Evolutionary conservation across 2,797 vertebrate species (phyloP).

Genomic region (Hemibagrus guttatus): DNA sequence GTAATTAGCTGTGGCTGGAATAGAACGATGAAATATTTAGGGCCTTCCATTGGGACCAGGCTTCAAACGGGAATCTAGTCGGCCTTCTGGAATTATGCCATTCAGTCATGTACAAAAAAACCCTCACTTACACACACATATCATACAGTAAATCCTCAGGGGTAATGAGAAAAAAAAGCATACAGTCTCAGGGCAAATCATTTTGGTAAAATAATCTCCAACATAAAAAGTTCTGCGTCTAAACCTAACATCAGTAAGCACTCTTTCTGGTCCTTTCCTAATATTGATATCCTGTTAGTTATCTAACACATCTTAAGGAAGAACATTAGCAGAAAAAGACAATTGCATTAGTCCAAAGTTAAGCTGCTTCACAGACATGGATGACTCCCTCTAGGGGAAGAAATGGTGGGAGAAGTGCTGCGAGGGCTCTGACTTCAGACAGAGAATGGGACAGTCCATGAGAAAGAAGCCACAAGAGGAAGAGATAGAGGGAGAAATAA

Average conservation of each 20-base stretch:
- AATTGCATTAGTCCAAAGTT: conserved; percentile 32
- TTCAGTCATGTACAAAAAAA: conserved; percentile 28
- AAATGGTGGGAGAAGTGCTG: conserved; percentile 31
- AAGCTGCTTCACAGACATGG: conserved; percentile 19
- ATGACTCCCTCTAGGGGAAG: conserved; percentile 32
- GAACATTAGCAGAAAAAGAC: conserved; percentile 22
- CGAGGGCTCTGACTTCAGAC: conserved; percentile 41
- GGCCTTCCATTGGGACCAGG: conserved; percentile 47
- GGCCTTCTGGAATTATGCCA: conserved; percentile 53
- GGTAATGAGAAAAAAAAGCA: not conserved
- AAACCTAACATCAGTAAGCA: not conserved
- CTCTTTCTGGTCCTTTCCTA: not conserved
- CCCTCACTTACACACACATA: not conserved
- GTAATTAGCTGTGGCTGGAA: conserved; percentile 57
- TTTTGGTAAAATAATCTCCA: not conserved
- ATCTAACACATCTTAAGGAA: conserved; percentile 15
- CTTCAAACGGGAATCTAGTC: conserved; percentile 54
- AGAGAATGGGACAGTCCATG: conserved; percentile 20
- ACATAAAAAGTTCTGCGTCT: not conserved
- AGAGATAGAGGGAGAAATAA: conserved; percentile 35
- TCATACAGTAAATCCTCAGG: conserved; percentile 26
- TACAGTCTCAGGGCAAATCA: not conserved
- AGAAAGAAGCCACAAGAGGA: conserved; percentile 36
- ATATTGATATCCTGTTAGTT: not conserved
- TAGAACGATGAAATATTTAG: conserved; percentile 59